Conservation (phyloP, 2,888 invertebrate genomes). For the Ypsolopha sequella region DNA sequence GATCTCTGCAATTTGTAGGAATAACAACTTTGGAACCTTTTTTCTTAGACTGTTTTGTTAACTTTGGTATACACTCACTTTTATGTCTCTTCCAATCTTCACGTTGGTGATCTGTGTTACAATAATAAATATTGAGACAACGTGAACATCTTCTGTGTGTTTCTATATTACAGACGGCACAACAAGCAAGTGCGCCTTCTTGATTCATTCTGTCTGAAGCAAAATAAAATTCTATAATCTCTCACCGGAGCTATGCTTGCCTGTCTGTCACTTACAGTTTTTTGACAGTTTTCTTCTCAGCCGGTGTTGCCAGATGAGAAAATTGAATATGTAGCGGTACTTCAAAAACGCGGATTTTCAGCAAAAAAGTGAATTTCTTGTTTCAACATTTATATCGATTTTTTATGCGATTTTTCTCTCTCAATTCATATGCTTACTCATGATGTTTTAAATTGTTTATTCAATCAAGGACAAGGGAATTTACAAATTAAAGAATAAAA, state of each 20-base stretch:
- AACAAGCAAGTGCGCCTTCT: constrained; percentile 55
- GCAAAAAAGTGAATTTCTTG: no score
- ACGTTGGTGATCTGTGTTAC: constrained; percentile 83
- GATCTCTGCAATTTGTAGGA: constrained; percentile 25
- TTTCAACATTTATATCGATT: no score
- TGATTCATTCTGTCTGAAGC: constrained; percentile 60
- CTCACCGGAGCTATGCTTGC: background rate
- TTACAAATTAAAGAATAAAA: no score
- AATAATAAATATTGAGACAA: constrained; percentile 82
- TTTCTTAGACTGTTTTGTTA: constrained; percentile 40
- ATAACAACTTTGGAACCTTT: constrained; percentile 22
- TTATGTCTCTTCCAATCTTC: constrained; percentile 85
- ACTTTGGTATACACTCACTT: constrained; percentile 64
- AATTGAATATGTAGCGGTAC: no score
- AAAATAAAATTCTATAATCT: background rate
- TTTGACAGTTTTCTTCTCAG: background rate
- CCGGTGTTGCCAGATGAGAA: no score
- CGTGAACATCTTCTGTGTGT: constrained; percentile 79
- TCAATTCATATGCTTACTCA: no score
- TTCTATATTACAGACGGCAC: constrained; percentile 74
- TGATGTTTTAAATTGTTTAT: no score
- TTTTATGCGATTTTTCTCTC: no score
- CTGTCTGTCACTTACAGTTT: background rate
- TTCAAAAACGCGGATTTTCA: no score
- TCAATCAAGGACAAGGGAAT: no score